Percentiles rank a stretch among this genome's conserved stretches.
phyloP scores from a whole-genome alignment of 2,888 invertebrate genomes.

The Eupithecia exiguata region DNA sequence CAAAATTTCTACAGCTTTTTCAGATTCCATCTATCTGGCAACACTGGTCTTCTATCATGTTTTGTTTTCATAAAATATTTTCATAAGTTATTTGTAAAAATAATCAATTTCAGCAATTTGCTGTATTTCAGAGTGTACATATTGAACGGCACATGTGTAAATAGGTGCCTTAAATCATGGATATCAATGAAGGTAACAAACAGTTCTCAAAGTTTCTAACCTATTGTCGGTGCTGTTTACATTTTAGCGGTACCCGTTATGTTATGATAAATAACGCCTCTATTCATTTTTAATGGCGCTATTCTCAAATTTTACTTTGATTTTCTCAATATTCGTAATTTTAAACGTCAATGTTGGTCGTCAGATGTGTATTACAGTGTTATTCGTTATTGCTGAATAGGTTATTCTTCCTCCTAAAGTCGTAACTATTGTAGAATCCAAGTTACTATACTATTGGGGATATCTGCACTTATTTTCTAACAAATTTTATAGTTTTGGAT shows the following conservation, averaged over 20 bases:
- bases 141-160: constrained; percentile 8
- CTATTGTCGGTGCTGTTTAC: constrained; percentile 34
- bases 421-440: too few relatives aligned
- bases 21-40: too few relatives aligned
- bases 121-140: background rate
- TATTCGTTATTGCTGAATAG: background rate
- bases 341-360: background rate
- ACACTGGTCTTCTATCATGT: too few relatives aligned
- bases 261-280: background rate
- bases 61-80: too few relatives aligned
- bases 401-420: background rate
- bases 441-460: background rate
- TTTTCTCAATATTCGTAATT: background rate
- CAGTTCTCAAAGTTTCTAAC: constrained; percentile 42
- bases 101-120: background rate
- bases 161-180: constrained; percentile 54
- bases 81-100: too few relatives aligned
- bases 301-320: background rate
- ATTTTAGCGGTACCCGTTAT: constrained; percentile 45
- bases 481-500: background rate
- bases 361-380: background rate
- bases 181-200: constrained; percentile 72
- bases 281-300: background rate
- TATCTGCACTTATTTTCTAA: background rate
- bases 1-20: too few relatives aligned